These are phyloP conservation scores for Tupaia tana DNA, from an alignment of 2,113 vertebrate species.

Conservation along the genomic window DNA sequence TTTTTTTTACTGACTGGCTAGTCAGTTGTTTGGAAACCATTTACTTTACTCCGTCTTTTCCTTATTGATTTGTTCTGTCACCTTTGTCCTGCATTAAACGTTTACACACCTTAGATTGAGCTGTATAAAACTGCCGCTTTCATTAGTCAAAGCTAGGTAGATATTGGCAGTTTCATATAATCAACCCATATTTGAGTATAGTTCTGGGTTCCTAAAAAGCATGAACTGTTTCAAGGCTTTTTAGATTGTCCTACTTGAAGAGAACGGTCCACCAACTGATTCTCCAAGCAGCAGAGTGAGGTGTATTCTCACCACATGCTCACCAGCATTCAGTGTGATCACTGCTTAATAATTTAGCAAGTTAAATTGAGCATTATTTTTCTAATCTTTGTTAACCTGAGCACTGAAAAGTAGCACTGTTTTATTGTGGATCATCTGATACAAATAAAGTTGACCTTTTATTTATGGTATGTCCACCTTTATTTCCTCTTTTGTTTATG, in stretches of 20 bases:
- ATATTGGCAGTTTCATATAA: not conserved
- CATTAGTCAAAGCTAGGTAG: not conserved
- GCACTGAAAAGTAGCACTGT: not conserved
- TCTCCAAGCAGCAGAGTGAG: not conserved
- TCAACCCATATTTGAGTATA: not conserved
- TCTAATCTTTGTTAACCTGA: not conserved
- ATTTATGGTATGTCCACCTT: not conserved
- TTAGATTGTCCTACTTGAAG: not conserved
- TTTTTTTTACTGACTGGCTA: not conserved
- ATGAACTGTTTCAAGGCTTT: constrained; percentile 1
- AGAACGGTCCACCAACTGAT: not conserved
- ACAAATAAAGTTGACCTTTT: not conserved
- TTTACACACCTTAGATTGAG: not conserved
- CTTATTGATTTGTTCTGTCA: not conserved
- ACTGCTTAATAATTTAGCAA: constrained; percentile 7
- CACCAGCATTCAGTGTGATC: not conserved
- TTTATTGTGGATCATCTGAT: constrained; percentile 30
- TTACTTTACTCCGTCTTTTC: not conserved
- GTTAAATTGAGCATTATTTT: not conserved
- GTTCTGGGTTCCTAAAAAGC: constrained; percentile 1
- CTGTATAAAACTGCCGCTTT: not conserved
- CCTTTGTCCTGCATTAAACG: not conserved
- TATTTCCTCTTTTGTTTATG: constrained; percentile 33
- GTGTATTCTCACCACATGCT: not conserved
- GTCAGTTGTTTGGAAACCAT: not conserved